Conservation (phyloP, 2,797 vertebrate species). For the Sparus aurata region DNA sequence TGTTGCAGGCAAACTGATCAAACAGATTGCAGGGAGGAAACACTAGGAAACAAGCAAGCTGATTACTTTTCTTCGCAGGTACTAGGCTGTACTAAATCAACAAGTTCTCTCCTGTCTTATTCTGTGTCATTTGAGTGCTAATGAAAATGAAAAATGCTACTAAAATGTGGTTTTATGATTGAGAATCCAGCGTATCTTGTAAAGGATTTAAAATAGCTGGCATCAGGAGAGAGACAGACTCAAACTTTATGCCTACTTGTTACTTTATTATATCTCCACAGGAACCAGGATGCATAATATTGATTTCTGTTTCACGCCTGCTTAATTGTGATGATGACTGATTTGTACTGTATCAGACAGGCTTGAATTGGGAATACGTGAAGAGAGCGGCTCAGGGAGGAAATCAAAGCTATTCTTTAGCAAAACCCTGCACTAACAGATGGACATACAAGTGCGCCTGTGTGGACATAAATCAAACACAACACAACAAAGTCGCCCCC, state of each 20-base stretch:
- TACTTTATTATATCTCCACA: slow-evolving; percentile 34
- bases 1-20: slow-evolving; percentile 37
- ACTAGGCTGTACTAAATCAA: slow-evolving; percentile 33
- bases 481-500: slow-evolving; percentile 35
- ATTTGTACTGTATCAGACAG: slow-evolving; percentile 62
- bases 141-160: slow-evolving; percentile 26
- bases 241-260: slow-evolving; percentile 30
- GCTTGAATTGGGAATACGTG: slow-evolving; percentile 37
- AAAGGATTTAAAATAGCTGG: slow-evolving; percentile 6
- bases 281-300: slow-evolving; percentile 53
- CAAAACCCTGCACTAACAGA: slow-evolving; percentile 39
- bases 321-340: slow-evolving; percentile 70
- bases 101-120: slow-evolving; percentile 24
- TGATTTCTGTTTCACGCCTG: slow-evolving; percentile 65
- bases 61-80: slow-evolving; percentile 39
- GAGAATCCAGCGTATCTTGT: not conserved
- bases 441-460: slow-evolving; percentile 19
- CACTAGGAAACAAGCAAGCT: slow-evolving; percentile 25
- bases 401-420: slow-evolving; percentile 67
- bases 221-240: slow-evolving; percentile 6
- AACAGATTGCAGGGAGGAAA: slow-evolving; percentile 31
- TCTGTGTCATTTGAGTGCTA: slow-evolving; percentile 23
- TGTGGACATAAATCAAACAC: slow-evolving; percentile 44
- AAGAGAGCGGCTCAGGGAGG: slow-evolving; percentile 41
- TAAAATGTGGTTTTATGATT: not conserved